Evolutionary conservation across 2,888 invertebrate species (phyloP), one percentile per base, ranked within the genome.

Genomic region (Vanessa cardui): DNA sequence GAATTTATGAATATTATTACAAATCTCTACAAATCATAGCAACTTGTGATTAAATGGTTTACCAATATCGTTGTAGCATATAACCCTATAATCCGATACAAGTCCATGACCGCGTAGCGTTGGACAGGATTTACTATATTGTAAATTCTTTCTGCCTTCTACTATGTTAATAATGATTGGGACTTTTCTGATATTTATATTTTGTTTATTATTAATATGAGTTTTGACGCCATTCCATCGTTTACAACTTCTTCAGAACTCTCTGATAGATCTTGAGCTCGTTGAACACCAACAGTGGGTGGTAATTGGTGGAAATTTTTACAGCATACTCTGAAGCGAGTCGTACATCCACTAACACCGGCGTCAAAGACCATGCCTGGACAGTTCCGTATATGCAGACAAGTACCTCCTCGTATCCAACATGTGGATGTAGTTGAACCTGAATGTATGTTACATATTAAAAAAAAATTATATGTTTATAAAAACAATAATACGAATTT

Each of bases 341-440:
- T 70, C 0, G 77, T 58, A 69, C 88, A 88, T 6, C 86, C 87
- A 0, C 83, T 46, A 6, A 86, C 77, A 4, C 68, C 67, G 0
- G 77, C 18, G 20, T 87, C 87, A 60, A 85, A 80, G 1, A 64
- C 65, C 54, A 81, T 60, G 0, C 66, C 58, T 0, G 73, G 77
- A 65, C 86, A 86, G 15, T 77, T 50, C n/a, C 74, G 74, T 31
- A 85, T 68, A 16, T 79, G 74, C 6, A 85, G 73, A 67, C 86
- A 88, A 1, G 81, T 58, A 0, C 87, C 88, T 0, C 86, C 86
- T 0, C 86, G 83, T 0, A 81, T 83, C 88, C 87, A 87, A 72
- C 88, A 88, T 1, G 87, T 85, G 4, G 81, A 54, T 2, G 6
- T n/a, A 8, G 77, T 46, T 0, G 79, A 72, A 4, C 86, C 86